phyloP scores from a whole-genome alignment of 2,113 vertebrate species.

The cat (Felis catus) region F.catus_Fca126_mat1.0 CM031418.1:83403501-83404000 shows the following conservation, averaged over 20 bases:
- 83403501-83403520: neutral
- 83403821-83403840: constrained; percentile 24
- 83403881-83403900: neutral
- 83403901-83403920: neutral
- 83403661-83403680: constrained; percentile 52
- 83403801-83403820: neutral
- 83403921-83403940: neutral
- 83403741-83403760: neutral
- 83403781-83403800: constrained; percentile 10
- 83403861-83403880: neutral
- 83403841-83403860: neutral
- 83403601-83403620: constrained; percentile 65
- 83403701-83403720: constrained; percentile 49
- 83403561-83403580: constrained; percentile 57
- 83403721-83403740: constrained; percentile 45
- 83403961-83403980: constrained; percentile 47
- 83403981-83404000: neutral
- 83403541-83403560: constrained; percentile 84
- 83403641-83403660: neutral
- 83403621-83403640: constrained; percentile 84
- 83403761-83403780: neutral
- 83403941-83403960: constrained; percentile 67
- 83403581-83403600: constrained; percentile 81
- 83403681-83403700: constrained; percentile 8
- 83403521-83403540: constrained; percentile 78